A percentile compares a stretch with the other conserved stretches of the same genome.
Evolutionary conservation across 2,113 vertebrate species (phyloP).

Genomic region (Tursiops truncatus): DNA sequence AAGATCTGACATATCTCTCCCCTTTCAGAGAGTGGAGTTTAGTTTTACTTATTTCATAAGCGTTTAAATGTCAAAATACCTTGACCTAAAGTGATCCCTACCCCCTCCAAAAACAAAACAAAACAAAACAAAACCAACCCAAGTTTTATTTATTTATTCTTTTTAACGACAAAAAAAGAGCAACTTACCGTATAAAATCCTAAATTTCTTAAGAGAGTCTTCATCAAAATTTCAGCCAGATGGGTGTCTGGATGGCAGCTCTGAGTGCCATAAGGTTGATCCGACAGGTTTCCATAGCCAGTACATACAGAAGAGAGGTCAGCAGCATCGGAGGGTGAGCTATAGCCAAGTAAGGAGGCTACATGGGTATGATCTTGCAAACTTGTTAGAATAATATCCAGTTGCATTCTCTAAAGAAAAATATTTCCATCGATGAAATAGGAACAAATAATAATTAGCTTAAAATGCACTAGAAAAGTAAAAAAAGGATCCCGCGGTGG

Average conservation of each 20-base stretch:
- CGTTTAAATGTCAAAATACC: slow-evolving; percentile 54
- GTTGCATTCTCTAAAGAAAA: slow-evolving; percentile 91
- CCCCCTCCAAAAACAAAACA: background rate
- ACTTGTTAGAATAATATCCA: slow-evolving; percentile 98
- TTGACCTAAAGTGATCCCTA: background rate
- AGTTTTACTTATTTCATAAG: background rate
- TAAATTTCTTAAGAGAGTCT: slow-evolving; percentile 96
- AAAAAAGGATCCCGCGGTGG: background rate
- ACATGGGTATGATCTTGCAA: slow-evolving; percentile 98
- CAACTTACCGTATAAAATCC: slow-evolving; percentile 96
- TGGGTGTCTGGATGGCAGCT: slow-evolving; percentile 95
- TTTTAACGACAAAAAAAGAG: slow-evolving; percentile 11
- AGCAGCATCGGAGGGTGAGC: slow-evolving; percentile 90
- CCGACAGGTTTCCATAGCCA: slow-evolving; percentile 85
- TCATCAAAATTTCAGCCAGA: slow-evolving; percentile 98
- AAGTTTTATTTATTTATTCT: background rate
- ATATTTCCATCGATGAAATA: slow-evolving; percentile 50
- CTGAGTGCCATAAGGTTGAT: slow-evolving; percentile 84
- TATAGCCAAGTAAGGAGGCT: slow-evolving; percentile 96
- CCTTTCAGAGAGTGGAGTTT: background rate
- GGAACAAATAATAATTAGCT: slow-evolving; percentile 13
- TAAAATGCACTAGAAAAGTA: slow-evolving; percentile 37
- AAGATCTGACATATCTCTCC: background rate
- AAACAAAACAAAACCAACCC: background rate
- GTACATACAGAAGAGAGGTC: slow-evolving; percentile 86